A percentile compares a stretch with the other conserved stretches of the same genome.
phyloP scores from a whole-genome alignment of 1,140 invertebrate species.

The Teleogryllus occipitalis region DNA sequence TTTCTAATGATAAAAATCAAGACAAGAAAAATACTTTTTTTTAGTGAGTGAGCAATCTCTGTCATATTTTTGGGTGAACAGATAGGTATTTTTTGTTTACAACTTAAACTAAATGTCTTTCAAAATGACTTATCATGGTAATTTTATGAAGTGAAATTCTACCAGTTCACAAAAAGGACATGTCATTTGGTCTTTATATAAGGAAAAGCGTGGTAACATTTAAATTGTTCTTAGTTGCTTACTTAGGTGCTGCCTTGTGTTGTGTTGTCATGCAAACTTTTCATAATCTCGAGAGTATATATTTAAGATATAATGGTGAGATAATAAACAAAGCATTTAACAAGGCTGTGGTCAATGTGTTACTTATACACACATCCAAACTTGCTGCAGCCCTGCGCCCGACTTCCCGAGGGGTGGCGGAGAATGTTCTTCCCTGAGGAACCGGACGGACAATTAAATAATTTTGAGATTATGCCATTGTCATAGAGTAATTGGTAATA shows the following conservation, averaged over 20 bases:
- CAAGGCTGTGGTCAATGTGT: slow-evolving; percentile 12
- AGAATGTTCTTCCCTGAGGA: not conserved
- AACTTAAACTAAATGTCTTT: slow-evolving; percentile 13
- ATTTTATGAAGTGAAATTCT: slow-evolving; percentile 12
- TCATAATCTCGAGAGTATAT: slow-evolving; percentile 1
- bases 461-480: not conserved
- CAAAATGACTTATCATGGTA: slow-evolving; percentile 13
- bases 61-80: slow-evolving; percentile 17
- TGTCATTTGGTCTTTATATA: not conserved
- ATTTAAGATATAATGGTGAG: slow-evolving; percentile 10
- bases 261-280: slow-evolving; percentile 13
- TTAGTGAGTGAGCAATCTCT: slow-evolving; percentile 14
- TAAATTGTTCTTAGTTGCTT: slow-evolving; percentile 14
- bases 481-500: slow-evolving; percentile 1
- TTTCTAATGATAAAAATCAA: not conserved
- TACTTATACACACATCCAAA: not conserved
- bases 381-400: not conserved
- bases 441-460: not conserved
- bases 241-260: slow-evolving; percentile 13
- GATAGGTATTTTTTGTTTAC: slow-evolving; percentile 2
- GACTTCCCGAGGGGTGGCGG: not conserved
- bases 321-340: slow-evolving; percentile 17
- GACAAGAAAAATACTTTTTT: slow-evolving; percentile 12
- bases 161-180: not conserved
- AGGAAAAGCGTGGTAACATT: not conserved